phyloP scores from a whole-genome alignment of 2,888 invertebrate species.

The Campoplex nolae region DNA sequence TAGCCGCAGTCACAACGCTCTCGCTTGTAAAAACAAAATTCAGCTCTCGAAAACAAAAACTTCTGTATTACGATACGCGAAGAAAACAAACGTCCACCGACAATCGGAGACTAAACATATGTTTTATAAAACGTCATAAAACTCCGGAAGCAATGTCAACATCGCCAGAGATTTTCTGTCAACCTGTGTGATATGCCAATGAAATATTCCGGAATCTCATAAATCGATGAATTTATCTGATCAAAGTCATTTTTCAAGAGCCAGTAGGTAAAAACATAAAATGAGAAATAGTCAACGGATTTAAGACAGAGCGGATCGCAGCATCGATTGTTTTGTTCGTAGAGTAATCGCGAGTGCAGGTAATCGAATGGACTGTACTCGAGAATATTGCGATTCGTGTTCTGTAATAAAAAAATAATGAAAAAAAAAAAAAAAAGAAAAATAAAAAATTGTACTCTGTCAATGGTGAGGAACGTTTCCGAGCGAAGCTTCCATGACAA shows the following conservation, averaged over 20 bases:
- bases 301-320: background rate
- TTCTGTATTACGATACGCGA: background rate
- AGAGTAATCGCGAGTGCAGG: background rate
- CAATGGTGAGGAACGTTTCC: background rate
- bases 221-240: background rate
- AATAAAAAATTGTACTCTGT: conserved; percentile 4
- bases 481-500: background rate
- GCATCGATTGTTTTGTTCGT: background rate
- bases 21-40: background rate
- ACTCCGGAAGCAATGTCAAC: background rate
- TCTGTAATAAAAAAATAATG: too few species aligned
- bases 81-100: background rate
- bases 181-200: background rate
- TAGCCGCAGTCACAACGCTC: background rate
- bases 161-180: background rate
- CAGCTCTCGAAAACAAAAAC: background rate
- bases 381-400: conserved; percentile 1
- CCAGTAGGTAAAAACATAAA: background rate
- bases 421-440: too few species aligned
- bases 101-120: background rate
- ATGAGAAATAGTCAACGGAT: background rate
- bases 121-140: background rate
- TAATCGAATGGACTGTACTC: conserved; percentile 3
- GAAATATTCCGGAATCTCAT: background rate
- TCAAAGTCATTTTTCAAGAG: background rate